phyloP scores from a whole-genome alignment of 2,797 vertebrate species.

The Sebastes diploproa region DNA sequence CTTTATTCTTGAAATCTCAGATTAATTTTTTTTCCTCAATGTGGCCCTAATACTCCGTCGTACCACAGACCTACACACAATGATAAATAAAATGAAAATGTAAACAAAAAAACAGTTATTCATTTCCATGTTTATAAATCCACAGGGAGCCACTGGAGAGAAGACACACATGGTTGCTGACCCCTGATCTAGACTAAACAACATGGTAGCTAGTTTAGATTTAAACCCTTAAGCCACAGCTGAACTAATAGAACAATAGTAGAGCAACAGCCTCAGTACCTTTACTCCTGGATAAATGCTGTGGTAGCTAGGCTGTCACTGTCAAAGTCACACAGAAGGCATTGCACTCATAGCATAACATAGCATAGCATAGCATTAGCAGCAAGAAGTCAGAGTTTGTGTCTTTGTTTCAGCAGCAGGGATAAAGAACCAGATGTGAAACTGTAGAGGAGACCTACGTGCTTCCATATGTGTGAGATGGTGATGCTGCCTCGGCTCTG shows the following conservation, averaged over 20 bases:
- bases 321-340: conserved; percentile 74
- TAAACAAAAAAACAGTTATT: no score
- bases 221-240: neutral
- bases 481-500: conserved; percentile 21
- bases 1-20: no score
- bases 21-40: fast-evolving
- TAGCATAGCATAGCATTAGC: no score
- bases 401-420: neutral
- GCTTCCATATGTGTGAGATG: conserved; percentile 23
- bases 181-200: neutral
- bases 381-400: neutral
- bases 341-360: neutral
- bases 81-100: no score
- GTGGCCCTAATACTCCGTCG: fast-evolving
- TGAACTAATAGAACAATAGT: no score
- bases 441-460: conserved; percentile 56
- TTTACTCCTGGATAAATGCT: neutral
- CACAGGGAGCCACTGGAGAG: no score
- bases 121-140: no score
- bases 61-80: no score
- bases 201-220: fast-evolving
- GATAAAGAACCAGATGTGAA: fast-evolving
- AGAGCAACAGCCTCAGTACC: neutral
- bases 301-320: neutral
- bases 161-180: no score